These are phyloP conservation scores for Trissolcus basalis DNA, from an alignment of 1,140 invertebrate species.

Conservation along the genomic window DNA sequence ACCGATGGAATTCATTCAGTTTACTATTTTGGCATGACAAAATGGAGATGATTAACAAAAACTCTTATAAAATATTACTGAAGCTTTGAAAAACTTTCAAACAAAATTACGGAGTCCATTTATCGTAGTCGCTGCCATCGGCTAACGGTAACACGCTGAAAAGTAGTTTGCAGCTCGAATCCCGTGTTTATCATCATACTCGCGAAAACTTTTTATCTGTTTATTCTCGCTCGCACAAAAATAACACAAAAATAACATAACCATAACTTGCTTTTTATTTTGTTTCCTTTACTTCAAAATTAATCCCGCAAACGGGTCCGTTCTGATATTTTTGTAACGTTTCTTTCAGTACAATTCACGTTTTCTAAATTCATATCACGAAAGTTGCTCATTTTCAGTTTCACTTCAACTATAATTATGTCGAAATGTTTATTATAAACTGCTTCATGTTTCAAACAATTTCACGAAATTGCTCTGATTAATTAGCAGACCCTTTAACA, in stretches of 20 bases:
- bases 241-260: slow-evolving; percentile 30
- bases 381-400: too few species aligned
- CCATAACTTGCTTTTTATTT: slow-evolving; percentile 25
- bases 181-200: slow-evolving; percentile 45
- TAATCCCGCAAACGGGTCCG: slow-evolving; percentile 20
- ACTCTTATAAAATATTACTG: slow-evolving; percentile 47
- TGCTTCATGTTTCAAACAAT: too few species aligned
- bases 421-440: too few species aligned
- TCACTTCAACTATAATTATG: too few species aligned
- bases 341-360: background rate
- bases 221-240: slow-evolving; percentile 35
- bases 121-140: slow-evolving; percentile 40
- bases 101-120: slow-evolving; percentile 49
- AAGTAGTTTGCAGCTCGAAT: slow-evolving; percentile 41
- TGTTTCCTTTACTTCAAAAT: slow-evolving; percentile 6
- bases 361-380: background rate
- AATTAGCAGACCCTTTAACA: too few species aligned
- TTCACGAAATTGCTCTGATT: too few species aligned
- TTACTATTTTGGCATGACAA: slow-evolving; percentile 22
- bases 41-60: slow-evolving; percentile 46
- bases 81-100: slow-evolving; percentile 40
- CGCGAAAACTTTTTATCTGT: slow-evolving; percentile 45
- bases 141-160: slow-evolving; percentile 26
- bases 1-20: slow-evolving; percentile 29
- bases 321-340: slow-evolving; percentile 2